phyloP scores from a whole-genome alignment of 2,113 vertebrate species.

The Strix aluco region DNA sequence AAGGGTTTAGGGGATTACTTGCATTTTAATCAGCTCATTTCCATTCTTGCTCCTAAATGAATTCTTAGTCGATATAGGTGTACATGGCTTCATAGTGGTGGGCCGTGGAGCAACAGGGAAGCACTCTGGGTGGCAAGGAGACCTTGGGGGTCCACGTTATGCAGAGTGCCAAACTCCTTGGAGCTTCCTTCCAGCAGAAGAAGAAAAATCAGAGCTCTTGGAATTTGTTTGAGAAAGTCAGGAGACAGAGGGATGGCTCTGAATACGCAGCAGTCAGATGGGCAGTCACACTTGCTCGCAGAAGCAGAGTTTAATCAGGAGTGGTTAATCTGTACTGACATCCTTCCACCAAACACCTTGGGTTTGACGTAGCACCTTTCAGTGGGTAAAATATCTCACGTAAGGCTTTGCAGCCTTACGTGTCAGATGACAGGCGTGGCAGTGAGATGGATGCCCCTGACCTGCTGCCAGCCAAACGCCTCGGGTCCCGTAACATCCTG shows the following conservation, averaged over 20 bases:
- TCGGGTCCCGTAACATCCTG: not conserved
- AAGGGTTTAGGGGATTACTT: not conserved
- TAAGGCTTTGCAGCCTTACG: not conserved
- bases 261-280: not conserved
- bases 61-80: rapidly evolving
- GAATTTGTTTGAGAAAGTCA: not conserved
- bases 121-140: not conserved
- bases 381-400: not conserved
- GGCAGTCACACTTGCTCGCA: not conserved
- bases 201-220: not conserved
- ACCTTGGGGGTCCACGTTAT: not conserved
- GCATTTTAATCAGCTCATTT: not conserved
- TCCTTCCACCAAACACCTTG: constrained; percentile 18
- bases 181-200: not conserved
- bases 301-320: not conserved
- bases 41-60: not conserved
- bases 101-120: not conserved
- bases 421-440: not conserved
- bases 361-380: not conserved
- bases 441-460: not conserved
- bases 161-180: not conserved
- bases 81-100: not conserved
- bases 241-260: not conserved
- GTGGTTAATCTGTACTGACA: not conserved
- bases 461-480: not conserved